These are phyloP conservation scores for Oxyscelio sp. DNA, from an alignment of 2,888 invertebrate species.

Conservation along the genomic window DNA sequence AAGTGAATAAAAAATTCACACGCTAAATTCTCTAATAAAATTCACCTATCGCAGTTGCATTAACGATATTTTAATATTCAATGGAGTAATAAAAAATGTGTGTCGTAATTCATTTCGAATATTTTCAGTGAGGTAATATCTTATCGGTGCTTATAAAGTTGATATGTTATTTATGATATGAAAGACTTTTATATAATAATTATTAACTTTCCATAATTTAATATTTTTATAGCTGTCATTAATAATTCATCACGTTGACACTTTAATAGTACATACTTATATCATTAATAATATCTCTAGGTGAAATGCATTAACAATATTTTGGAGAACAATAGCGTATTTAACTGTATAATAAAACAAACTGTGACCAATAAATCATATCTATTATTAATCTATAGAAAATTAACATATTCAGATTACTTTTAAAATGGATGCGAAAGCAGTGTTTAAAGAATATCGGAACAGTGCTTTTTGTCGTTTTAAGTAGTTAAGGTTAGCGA, in stretches of 20 bases:
- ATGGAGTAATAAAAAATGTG: too few species aligned
- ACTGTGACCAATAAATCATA: slow-evolving; percentile 20
- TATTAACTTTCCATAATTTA: slow-evolving; percentile 49
- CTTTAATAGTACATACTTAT: slow-evolving; percentile 20
- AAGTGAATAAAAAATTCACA: too few species aligned
- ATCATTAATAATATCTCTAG: slow-evolving; percentile 22
- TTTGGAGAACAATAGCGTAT: slow-evolving; percentile 53
- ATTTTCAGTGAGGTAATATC: too few species aligned
- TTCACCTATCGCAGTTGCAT: too few species aligned
- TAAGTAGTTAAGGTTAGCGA: background rate
- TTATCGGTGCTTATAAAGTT: too few species aligned
- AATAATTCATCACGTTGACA: slow-evolving; percentile 15
- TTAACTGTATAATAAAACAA: slow-evolving; percentile 32
- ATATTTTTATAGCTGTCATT: slow-evolving; percentile 42
- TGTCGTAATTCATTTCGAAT: too few species aligned
- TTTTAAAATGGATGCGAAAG: background rate
- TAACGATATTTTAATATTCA: too few species aligned
- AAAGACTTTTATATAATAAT: too few species aligned
- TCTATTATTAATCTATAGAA: slow-evolving; percentile 30
- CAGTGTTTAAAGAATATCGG: too few species aligned
- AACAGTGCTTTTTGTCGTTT: background rate
- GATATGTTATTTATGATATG: too few species aligned
- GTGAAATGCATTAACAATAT: slow-evolving; percentile 37
- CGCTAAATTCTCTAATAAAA: too few species aligned
- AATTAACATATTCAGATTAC: slow-evolving; percentile 25